Evolutionary conservation across 2,113 vertebrate genomes (phyloP), one percentile per base, ranked within the genome.

Genomic region (Lucifuga dentata): DNA sequence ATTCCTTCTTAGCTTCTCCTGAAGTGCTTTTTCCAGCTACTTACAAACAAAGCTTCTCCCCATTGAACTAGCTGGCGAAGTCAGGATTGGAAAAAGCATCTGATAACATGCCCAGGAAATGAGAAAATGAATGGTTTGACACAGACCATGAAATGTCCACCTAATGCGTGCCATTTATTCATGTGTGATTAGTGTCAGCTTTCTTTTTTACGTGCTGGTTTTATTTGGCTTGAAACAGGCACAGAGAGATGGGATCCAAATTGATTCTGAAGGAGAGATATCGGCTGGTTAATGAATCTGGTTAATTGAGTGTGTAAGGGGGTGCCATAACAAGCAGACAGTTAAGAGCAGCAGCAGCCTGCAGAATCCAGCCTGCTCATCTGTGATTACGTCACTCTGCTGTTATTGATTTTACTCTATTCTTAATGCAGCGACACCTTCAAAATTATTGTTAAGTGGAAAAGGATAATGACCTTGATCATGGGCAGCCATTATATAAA

Each of bases 281-380:
- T 82, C 66, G 81, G 84, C 84, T 84, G 72, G 81, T 80, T 90
- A 92, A 92, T 93, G 87, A 91, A 91, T 81, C 84, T 41, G 79
- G 81, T 90, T 92, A 91, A 92, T 90, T 92, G 88, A 79, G 72
- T 90, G 89, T 90, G 86, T 86, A 78, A 88, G 62, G 76, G 82
- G 78, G n/a, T 63, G 74, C 67, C 65, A 72, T 78, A 79, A 80
- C 72, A 81, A 46, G 39, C 59, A 52, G 61, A 50, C 49, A 19
- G 75, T 72, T 67, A 84, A 86, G 61, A 87, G 74, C 73, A 85
- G 61, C 72, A 49, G 51, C 56, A 61, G 51, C 43, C 58, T 61
- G 53, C 68, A 50, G 51, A 41, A 85, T 80, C 70, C 66, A 60
- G 41, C 38, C 64, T 24, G 57, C 68, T 32, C 69, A 38, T 76